Conservation (phyloP, 2,888 invertebrate genomes). For the Apeira syringaria region DNA sequence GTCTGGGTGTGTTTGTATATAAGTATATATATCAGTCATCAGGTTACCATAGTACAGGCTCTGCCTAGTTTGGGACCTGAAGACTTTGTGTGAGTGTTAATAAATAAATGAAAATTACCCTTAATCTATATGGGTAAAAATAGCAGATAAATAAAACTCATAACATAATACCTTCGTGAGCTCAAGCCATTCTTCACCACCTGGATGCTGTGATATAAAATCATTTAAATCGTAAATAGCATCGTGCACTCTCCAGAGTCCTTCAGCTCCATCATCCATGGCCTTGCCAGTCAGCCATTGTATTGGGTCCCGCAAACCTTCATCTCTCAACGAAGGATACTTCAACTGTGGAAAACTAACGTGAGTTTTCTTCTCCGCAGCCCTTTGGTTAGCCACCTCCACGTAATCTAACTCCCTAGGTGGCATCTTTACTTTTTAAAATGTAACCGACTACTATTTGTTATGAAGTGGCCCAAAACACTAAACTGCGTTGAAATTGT, state of each 20-base stretch:
- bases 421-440: slow-evolving; percentile 27
- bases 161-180: slow-evolving; percentile 88
- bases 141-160: too few species aligned
- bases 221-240: slow-evolving; percentile 92
- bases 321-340: slow-evolving; percentile 75
- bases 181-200: slow-evolving; percentile 90
- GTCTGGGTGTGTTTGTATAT: too few species aligned
- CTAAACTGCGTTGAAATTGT: not conserved
- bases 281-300: slow-evolving; percentile 87
- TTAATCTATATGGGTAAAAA: too few species aligned
- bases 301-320: slow-evolving; percentile 50
- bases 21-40: too few species aligned
- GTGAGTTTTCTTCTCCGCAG: slow-evolving; percentile 55
- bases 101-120: too few species aligned
- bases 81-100: too few species aligned
- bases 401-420: slow-evolving; percentile 37
- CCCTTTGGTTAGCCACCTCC: slow-evolving; percentile 47
- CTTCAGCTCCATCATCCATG: slow-evolving; percentile 88
- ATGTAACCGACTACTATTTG: not conserved
- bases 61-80: too few species aligned
- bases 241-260: slow-evolving; percentile 90
- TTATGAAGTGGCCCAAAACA: not conserved
- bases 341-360: slow-evolving; percentile 76
- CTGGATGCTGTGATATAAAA: slow-evolving; percentile 93
- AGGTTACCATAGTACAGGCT: too few species aligned